phyloP scores from a whole-genome alignment of 2,113 vertebrate genomes.

The Ranitomeya variabilis region DNA sequence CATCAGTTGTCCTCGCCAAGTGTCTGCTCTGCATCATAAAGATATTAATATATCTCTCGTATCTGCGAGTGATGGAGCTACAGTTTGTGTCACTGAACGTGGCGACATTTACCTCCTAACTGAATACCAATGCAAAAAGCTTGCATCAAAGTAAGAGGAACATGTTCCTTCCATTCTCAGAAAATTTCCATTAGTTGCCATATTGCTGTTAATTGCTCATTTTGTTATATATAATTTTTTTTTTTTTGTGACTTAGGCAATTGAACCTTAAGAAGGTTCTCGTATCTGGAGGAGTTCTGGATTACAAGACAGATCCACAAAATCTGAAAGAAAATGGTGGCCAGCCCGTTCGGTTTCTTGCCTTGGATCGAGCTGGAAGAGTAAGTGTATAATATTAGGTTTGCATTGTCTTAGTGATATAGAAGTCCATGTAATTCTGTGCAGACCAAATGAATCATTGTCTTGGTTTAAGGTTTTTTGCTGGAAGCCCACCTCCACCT shows the following conservation, averaged over 20 bases:
- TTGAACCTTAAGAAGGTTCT: conserved; percentile 93
- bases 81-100: conserved; percentile 90
- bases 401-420: background rate
- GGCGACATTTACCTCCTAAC: conserved; percentile 92
- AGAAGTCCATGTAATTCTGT: background rate
- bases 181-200: background rate
- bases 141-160: conserved; percentile 88
- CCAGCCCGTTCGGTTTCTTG: conserved; percentile 84
- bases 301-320: conserved; percentile 88
- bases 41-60: conserved; percentile 83
- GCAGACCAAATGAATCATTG: background rate
- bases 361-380: conserved; percentile 90
- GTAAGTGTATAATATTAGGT: conserved; percentile 70
- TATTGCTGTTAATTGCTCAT: background rate
- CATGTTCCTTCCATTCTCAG: background rate
- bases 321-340: conserved; percentile 85
- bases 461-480: conserved; percentile 84
- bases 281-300: conserved; percentile 87
- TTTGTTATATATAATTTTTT: background rate
- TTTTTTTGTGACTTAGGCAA: conserved; percentile 75
- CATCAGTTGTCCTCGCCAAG: conserved; percentile 86
- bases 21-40: conserved; percentile 92
- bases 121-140: conserved; percentile 96
- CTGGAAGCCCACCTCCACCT: conserved; percentile 83
- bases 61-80: conserved; percentile 90